Base-by-base conservation (phyloP, 2,888 invertebrate species). In the Lumbricus terrestris region DNA sequence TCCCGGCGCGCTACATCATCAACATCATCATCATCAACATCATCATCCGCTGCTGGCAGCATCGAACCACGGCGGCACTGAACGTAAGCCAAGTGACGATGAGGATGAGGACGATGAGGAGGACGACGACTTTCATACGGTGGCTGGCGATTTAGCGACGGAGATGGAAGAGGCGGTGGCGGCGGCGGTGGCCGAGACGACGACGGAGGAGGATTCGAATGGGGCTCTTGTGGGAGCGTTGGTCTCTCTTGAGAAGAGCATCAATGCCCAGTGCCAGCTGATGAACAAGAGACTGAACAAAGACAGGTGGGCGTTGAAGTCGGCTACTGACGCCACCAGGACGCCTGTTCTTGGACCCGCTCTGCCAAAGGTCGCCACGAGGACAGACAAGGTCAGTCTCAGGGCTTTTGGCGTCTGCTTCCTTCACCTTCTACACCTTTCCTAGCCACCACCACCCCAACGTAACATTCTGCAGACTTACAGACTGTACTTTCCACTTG, bases 231-330 rank as follows among this genome's bases (percentile, higher is more conserved):
- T 85, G 6, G 37, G 85, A 6, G 85, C 85, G 34, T 23, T 85
- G 35, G 85, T 85, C 1, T 85, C 85, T 33, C 85, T 85, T 35
- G 85, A 85, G 85, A 34, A 37, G n/a, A 85, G 85, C 85, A 85
- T 85, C 85, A 85, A 37, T 35, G 23, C 20, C 85, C 85, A 85
- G 85, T 85, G 85, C 23, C 85, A 85, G 34, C 85, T 85, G 85
- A 85, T 85, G 35, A 85, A 37, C 85, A 85, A 85, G 85, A 85
- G 85, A 23, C 85, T 85, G 37, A 85, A 85, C 85, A 85, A 85
- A 15, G 85, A 85, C 35, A 85, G 37, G n/a, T 85, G 85, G 85
- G 20, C 85, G 35, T 35, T 35, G 20, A 85, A 85, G 85, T 35
- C 85, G 2, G 85, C 85, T 35, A 35, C 34, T 37, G 85, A 85